Evolutionary conservation across 2,113 vertebrate genomes (phyloP).

Genomic region (Cebus imitator): DNA sequence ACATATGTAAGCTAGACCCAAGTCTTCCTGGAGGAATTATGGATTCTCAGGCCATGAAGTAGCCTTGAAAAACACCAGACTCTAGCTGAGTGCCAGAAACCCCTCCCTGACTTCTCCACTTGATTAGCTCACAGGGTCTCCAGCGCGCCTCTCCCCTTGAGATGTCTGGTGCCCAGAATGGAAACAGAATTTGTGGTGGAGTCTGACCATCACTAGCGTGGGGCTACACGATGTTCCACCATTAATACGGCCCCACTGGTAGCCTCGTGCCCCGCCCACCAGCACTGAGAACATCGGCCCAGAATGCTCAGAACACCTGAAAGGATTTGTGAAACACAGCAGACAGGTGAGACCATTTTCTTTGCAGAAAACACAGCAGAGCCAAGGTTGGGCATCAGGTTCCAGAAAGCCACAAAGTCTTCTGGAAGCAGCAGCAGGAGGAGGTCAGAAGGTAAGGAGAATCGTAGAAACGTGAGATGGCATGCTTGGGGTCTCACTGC

Average conservation of each 20-base stretch:
- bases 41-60: neutral
- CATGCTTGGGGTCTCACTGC: too few relatives aligned
- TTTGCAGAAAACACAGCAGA: neutral
- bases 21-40: rapidly evolving
- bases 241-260: rapidly evolving
- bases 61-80: neutral
- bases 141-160: neutral
- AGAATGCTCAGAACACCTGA: too few relatives aligned
- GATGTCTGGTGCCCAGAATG: neutral
- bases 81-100: rapidly evolving
- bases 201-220: too few relatives aligned
- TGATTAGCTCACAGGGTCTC: neutral
- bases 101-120: neutral
- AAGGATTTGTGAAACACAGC: neutral
- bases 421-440: neutral
- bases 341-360: neutral
- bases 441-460: neutral
- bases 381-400: too few relatives aligned
- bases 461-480: neutral
- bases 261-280: rapidly evolving
- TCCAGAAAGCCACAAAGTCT: neutral
- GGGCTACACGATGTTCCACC: neutral
- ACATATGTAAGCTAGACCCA: rapidly evolving
- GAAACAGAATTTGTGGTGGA: neutral
- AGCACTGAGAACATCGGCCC: neutral